Percentiles rank a stretch among this genome's conserved stretches.
phyloP scores from a whole-genome alignment of 2,888 invertebrate genomes.

The Orthonevra nobilis region DNA sequence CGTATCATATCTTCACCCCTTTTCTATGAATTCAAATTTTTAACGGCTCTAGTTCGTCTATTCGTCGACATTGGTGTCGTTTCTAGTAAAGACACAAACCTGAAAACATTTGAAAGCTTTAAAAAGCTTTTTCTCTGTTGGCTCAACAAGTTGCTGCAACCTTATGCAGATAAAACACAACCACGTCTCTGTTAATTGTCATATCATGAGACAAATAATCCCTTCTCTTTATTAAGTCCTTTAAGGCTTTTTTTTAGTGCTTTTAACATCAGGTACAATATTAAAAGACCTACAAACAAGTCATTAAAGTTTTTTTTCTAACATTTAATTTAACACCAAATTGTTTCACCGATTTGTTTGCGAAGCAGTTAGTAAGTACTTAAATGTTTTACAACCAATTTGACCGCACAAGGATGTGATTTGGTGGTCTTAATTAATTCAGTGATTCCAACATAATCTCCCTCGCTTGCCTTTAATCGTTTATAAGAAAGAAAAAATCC shows the following conservation, averaged over 20 bases:
- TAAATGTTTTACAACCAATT: conserved; percentile 20
- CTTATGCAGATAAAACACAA: conserved; percentile 1
- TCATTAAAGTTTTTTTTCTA: conserved; percentile 16
- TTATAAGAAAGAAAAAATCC: too few species aligned
- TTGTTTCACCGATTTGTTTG: conserved; percentile 44
- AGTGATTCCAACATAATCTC: too few species aligned
- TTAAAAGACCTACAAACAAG: too few species aligned
- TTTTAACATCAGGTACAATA: conserved; percentile 11
- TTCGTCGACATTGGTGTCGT: neutral
- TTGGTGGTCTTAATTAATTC: conserved; percentile 37
- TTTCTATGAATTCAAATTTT: too few species aligned
- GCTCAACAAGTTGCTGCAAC: neutral
- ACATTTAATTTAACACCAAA: conserved; percentile 20
- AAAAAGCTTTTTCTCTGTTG: neutral
- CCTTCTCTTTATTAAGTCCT: conserved; percentile 33
- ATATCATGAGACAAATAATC: conserved; percentile 37
- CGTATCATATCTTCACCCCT: too few species aligned
- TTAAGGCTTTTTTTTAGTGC: too few species aligned
- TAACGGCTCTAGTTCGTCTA: conserved; percentile 52
- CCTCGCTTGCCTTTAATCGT: too few species aligned
- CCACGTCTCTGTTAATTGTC: too few species aligned
- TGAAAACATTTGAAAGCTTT: conserved; percentile 27
- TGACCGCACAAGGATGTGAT: conserved; percentile 3
- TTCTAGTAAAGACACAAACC: conserved; percentile 39
- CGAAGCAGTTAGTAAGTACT: conserved; percentile 29